phyloP scores from a whole-genome alignment of 2,113 vertebrate species.

The Genyomyrus donnyi region DNA sequence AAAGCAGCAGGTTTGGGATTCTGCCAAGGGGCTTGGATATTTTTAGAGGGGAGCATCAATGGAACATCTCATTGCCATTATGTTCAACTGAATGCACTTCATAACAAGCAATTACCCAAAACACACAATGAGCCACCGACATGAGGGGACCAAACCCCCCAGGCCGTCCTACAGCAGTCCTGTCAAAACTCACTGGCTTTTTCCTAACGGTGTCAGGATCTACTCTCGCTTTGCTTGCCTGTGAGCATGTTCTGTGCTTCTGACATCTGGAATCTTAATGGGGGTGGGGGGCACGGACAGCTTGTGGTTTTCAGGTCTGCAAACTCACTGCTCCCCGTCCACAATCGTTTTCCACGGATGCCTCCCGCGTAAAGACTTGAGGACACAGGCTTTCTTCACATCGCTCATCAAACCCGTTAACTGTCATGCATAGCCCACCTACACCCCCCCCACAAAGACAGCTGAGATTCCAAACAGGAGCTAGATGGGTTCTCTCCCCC shows the following conservation, averaged over 20 bases:
- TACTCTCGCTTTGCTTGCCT: conserved; percentile 47
- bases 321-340: neutral
- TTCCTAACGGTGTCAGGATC: conserved; percentile 50
- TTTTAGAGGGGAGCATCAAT: conserved; percentile 31
- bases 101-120: neutral
- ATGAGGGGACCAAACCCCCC: neutral
- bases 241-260: conserved; percentile 36
- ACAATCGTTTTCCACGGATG: neutral
- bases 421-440: conserved; percentile 38
- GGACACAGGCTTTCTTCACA: conserved; percentile 50
- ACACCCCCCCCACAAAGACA: neutral
- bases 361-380: neutral
- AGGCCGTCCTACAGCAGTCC: neutral
- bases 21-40: conserved; percentile 37
- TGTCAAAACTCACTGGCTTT: conserved; percentile 43
- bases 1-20: conserved; percentile 39
- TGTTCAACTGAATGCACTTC: neutral
- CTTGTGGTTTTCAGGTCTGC: neutral
- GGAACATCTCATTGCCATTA: conserved; percentile 24
- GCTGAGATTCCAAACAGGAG: neutral
- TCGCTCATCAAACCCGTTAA: conserved; percentile 57
- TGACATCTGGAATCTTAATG: conserved; percentile 39
- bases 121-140: neutral
- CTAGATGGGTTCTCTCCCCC: neutral
- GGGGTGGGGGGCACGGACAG: neutral